Evolutionary conservation across 2,888 invertebrate species (phyloP), one percentile per base, ranked within the genome.

Genomic region (Chrysodeixis includens): DNA sequence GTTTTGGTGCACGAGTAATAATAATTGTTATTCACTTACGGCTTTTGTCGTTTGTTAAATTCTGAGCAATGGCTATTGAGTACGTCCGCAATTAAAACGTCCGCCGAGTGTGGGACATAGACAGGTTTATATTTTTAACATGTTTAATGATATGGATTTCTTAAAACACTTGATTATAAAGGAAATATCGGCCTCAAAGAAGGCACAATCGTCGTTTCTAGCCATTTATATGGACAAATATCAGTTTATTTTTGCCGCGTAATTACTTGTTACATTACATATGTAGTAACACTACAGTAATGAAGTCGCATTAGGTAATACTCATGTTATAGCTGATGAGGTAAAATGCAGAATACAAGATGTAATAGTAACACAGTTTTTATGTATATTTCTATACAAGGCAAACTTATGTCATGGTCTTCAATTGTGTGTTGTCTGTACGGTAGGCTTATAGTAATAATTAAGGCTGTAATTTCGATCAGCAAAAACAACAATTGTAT

Each of bases 311-410:
- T 40, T 40, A 40, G 40, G 40, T 40, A 40, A 40, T 3, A 6
- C 6, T 40, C 40, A n/a, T 40, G 40, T 40, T 40, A 40, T n/a
- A 40, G 40, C 40, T 40, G 40, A 40, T 40, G 40, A 40, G 40
- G 40, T 40, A 40, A 40, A 40, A 40, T 40, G 40, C 40, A 40
- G 40, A 40, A 5, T 40, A 40, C 40, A 40, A 40, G 40, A n/a
- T 40, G 40, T 40, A 40, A 40, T n/a, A 40, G n/a, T 40, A 40
- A 40, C 18, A 51, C 9, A 51, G 51, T 51, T 40, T 40, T 40
- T 40, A 40, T n/a, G 40, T n/a, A 35, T 35, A 40, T 40, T 40
- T 40, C 40, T 40, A 40, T 40, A 40, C n/a, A 40, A n/a, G 40
- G 5, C n/a, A 40, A n/a, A 5, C 40, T 40, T n/a, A n/a, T 40